Evolutionary conservation across 2,888 invertebrate species (phyloP), one percentile per base, ranked within the genome.

Genomic region (Mayetiola destructor): DNA sequence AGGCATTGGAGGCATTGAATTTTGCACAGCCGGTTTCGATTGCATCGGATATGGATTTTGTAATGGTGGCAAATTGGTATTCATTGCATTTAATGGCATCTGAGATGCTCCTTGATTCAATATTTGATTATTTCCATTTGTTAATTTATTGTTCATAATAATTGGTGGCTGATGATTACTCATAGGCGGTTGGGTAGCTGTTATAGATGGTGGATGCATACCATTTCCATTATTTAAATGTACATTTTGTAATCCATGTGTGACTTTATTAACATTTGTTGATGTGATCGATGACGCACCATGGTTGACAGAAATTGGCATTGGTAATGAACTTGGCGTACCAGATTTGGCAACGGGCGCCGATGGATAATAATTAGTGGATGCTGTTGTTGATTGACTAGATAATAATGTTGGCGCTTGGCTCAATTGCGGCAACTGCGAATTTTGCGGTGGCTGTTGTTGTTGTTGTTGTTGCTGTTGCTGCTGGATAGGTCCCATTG

Each of bases 21-120:
- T 40, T 29, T 37, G n/a, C 16, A 32, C 9, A 4, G 10, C n/a
- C 27, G 12, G 29, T 30, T 30, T 30, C 16, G 10, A 18, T 9
- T 37, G 37, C 37, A 37, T 37, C 8, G 8, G 4, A 30, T 4
- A 30, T 52, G 6, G 14, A 30, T 53, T 53, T 16, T 30, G 14
- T 4, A 53, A 6, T 16, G 53, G 53, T 40, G 20, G 6, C 18
- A 18, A 3, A 20, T n/a, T 21, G 14, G 58, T 52, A 53, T 52
- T 53, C 39, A 54, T 56, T 32, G 39, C 53, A 18, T 36, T 16
- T 39, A 56, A 56, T 23, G 42, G n/a, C n/a, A n/a, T 23, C 29
- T 39, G 39, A 20, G 29, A 12, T 36, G 40, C 20, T 36, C 3
- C n/a, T 20, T 9, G 55, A 21, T 20, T 58, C 48, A 10, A 37